Base-by-base conservation (phyloP, 2,113 vertebrate species). In the Pipra filicauda region DNA sequence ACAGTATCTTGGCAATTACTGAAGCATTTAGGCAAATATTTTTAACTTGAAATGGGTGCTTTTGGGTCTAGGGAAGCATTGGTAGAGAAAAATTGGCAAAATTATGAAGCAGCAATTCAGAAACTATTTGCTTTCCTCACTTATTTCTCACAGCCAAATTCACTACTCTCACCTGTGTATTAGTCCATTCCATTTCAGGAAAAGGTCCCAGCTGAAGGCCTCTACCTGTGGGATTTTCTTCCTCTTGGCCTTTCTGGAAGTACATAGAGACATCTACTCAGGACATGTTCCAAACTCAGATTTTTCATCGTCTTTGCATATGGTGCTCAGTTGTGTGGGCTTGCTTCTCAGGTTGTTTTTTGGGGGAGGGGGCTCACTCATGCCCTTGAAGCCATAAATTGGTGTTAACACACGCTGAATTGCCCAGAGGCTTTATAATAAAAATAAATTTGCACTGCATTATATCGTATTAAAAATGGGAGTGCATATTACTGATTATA, bases 161-260 rank as follows among this genome's bases (percentile, higher is more conserved):
- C 67, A 78, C 93, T 95, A 94, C 95, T 93, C 92, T 96, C 93
- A 96, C 92, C 95, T 95, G 92, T 96, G 95, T 26, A 93, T 94
- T 96, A 96, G 94, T 96, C 96, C 93, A 96, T 96, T 95, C 95
- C 95, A 97, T 96, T 96, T 94, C 95, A 96, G 95, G 93, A 94
- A 96, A 96, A 94, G 93, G 95, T 93, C 95, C 96, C 96, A 97
- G 93, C 83, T 96, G 96, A 77, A 97, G 96, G 96, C 95, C 95
- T 97, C 91, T 97, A 95, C 96, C 96, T 96, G 95, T 96, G 78
- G 93, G 95, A 95, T 96, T 96, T 91, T 96, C 96, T 96, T 97
- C 95, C 94, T 95, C 95, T 96, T 97, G 95, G 88, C 95, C 95
- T 97, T 95, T 96, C 95, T 95, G 95, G 95, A 96, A 95, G 79